Base-by-base conservation (phyloP, 2,888 invertebrate species). In the Scrobipalpa costella region DNA sequence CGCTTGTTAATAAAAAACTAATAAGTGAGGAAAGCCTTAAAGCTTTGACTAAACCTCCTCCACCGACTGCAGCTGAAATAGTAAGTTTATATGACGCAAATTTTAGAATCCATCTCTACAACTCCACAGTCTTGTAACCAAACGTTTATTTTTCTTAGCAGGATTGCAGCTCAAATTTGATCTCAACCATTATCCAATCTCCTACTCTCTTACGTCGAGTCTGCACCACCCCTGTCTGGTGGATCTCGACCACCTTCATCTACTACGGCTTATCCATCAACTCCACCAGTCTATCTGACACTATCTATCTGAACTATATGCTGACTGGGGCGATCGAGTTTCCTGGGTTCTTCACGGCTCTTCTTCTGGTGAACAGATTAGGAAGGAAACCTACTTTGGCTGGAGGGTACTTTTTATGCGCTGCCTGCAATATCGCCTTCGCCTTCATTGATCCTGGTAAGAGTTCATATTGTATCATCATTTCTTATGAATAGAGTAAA, bases 241-340 rank as follows among this genome's bases (percentile, higher is more conserved):
- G 96, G 96, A 93, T 95, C 60, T 94, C 95, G 0, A 94, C 95
- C 67, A 94, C 95, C 0, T 94, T 96, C 71, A 94, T 96, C 13
- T 97, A 95, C 84, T 96, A 95, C 73, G 96, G 96, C 0, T 85
- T 97, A 19, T 95, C 95, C 13, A 89, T 96, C 66, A 96, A 95
- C 84, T 94, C 96, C 0, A 95, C 95, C 1, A 92, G 94, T 1
- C 86, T 97, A 38, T 93, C 94, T 6, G 95, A 95, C 17, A 93
- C 95, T 73, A 94, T 94, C 80, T 95, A 96, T 78, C 76, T 95
- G 2, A 96, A 96, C 83, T 96, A 74, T 76, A 94, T 96, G 57
- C 77, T 94, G 61, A 93, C 93, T 0, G 86, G 92, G 0, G 80
- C 93, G 17, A 92, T 95, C 19, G 96, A 96, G 80, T 93, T 96